Conservation (phyloP, 2,113 vertebrate genomes). For the Plecotus auritus region DNA sequence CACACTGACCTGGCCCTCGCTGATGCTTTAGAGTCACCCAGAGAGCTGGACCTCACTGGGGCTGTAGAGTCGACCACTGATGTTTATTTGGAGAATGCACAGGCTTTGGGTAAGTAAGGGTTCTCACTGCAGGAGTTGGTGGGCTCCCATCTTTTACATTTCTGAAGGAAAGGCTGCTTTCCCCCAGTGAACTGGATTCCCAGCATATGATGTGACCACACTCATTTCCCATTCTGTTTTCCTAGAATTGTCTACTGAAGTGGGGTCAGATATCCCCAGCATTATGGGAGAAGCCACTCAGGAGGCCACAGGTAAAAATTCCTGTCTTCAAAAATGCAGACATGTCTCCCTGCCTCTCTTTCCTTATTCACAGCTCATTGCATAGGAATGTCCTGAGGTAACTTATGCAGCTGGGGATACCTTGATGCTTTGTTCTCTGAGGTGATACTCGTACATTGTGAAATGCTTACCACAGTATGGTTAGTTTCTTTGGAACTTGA, state of each 20-base stretch:
- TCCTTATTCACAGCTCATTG: neutral
- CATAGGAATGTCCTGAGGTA: neutral
- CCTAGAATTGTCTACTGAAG: neutral
- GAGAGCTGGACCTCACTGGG: too few species aligned
- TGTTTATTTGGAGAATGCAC: fast-evolving
- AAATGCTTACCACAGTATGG: neutral
- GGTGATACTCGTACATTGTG: neutral
- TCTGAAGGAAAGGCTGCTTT: neutral
- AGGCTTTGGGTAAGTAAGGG: neutral
- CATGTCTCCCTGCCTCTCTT: neutral
- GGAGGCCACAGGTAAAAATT: neutral
- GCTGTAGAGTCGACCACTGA: neutral
- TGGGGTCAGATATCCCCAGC: neutral
- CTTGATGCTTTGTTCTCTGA: neutral
- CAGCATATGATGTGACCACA: neutral
- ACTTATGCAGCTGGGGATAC: neutral
- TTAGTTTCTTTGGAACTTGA: neutral
- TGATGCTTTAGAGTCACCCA: fast-evolving
- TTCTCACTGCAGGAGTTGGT: neutral
- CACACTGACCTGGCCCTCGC: fast-evolving
- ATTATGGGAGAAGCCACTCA: neutral
- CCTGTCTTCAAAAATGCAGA: neutral
- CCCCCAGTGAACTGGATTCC: neutral
- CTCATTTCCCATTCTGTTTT: neutral
- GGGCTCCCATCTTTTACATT: neutral